Base-by-base conservation (phyloP, 2,113 vertebrate species). In the Poeciliopsis turrubarensis region DNA sequence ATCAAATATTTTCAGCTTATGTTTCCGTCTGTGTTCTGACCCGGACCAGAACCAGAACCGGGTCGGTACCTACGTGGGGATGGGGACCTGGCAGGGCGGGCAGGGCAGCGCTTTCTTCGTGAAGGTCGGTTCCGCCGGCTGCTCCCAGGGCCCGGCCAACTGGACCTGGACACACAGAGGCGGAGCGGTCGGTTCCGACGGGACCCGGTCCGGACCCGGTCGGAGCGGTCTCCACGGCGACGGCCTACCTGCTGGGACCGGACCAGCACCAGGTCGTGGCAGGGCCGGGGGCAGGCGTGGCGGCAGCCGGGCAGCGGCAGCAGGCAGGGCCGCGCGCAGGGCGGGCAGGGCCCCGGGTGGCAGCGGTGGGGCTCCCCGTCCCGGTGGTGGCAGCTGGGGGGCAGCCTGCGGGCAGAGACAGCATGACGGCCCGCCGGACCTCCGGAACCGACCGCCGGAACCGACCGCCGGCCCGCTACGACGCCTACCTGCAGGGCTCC, bases 101-200 rank as follows among this genome's bases (percentile, higher is more conserved):
- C 97, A 99, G 0, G 97, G 97, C 61, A 98, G 87, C 15, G 96
- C 95, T 71, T 94, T 96, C 70, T 94, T 94, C 82, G 97, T 93
- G 83, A 97, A 97, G 1, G 92, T 91, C 1, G 97, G 97, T 60
- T 95, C 94, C 5, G 94, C 78, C 1, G 93, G 94, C 79, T 98
- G 96, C 10, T 98, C 97, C 97, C 97, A 99, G 1, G 97, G 97
- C 5, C 96, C 97, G 1, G 95, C 94, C 31, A 95, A 91, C 86
- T 95, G 95, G 68, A 94, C 95, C 97, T 98, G 2, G 65, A 47
- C n/a, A 41, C 57, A 76, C n/a, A 86, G 32, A 80, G 4, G 15
- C 9, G 63, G 31, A 32, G 39, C 44, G 30, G 17, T 9, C 10
- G 66, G 26, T 11, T 31, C 15, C 22, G 26, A 17, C 11, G 17